Evolutionary conservation across 2,797 vertebrate species (phyloP).

Genomic region (Tragelaphus eurycerus): DNA sequence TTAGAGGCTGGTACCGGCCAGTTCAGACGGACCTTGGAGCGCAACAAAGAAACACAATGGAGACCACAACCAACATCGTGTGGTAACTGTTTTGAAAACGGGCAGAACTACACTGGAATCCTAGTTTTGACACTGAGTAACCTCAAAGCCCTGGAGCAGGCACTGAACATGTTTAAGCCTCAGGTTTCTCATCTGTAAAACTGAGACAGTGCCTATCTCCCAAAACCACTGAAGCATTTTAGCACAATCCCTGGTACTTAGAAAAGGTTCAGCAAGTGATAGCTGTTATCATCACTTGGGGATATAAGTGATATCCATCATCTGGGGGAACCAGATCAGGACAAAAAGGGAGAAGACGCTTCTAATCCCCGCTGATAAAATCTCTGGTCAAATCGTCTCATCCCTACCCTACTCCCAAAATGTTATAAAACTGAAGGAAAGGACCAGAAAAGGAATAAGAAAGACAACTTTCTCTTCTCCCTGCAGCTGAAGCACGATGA

Average conservation of each 20-base stretch:
- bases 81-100: neutral
- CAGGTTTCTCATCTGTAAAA: neutral
- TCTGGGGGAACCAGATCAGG: neutral
- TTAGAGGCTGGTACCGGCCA: neutral
- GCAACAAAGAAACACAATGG: neutral
- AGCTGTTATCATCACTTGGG: neutral
- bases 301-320: too few species aligned
- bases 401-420: neutral
- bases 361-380: neutral
- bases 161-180: neutral
- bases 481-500: neutral
- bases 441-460: neutral
- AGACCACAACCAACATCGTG: neutral
- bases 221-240: neutral
- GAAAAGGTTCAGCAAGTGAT: neutral
- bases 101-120: neutral
- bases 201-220: neutral
- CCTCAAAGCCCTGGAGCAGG: neutral
- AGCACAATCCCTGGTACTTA: neutral
- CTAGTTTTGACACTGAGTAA: neutral
- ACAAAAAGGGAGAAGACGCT: neutral
- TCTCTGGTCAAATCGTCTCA: neutral
- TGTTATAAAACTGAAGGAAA: neutral
- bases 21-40: neutral
- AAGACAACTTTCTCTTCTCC: neutral